Conservation (phyloP, 2,113 vertebrate genomes). For the Oncorhynchus tshawytscha region DNA sequence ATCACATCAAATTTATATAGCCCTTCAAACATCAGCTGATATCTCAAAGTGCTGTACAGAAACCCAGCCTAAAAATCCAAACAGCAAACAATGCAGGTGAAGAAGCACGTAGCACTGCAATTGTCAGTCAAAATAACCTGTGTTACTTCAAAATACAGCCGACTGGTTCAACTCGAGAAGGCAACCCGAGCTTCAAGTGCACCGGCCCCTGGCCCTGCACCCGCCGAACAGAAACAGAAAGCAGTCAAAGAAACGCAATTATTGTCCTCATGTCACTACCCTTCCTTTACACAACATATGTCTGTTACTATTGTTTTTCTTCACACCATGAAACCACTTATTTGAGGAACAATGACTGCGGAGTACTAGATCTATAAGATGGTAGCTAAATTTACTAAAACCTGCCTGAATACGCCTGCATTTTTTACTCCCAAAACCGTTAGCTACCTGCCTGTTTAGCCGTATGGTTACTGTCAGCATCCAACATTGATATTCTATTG, state of each 20-base stretch:
- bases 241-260: slow-evolving; percentile 52
- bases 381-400: background rate
- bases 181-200: slow-evolving; percentile 58
- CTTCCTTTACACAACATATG: slow-evolving; percentile 18
- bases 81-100: too few species aligned
- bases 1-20: too few species aligned
- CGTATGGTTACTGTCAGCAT: background rate
- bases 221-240: slow-evolving; percentile 59
- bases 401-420: slow-evolving; percentile 22
- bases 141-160: slow-evolving; percentile 11
- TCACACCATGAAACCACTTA: background rate
- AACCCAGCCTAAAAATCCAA: too few species aligned
- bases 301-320: slow-evolving; percentile 13
- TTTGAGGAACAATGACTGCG: background rate
- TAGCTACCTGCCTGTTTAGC: slow-evolving; percentile 29
- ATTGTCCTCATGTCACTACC: slow-evolving; percentile 65
- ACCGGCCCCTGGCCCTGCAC: slow-evolving; percentile 71
- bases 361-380: too few species aligned
- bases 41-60: too few species aligned
- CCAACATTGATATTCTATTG: background rate
- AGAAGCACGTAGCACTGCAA: background rate
- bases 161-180: slow-evolving; percentile 27
- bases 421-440: too few species aligned
- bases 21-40: too few species aligned
- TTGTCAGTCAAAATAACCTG: slow-evolving; percentile 13